Base-by-base conservation (phyloP, 2,113 vertebrate genomes). In the Physeter macrocephalus region DNA sequence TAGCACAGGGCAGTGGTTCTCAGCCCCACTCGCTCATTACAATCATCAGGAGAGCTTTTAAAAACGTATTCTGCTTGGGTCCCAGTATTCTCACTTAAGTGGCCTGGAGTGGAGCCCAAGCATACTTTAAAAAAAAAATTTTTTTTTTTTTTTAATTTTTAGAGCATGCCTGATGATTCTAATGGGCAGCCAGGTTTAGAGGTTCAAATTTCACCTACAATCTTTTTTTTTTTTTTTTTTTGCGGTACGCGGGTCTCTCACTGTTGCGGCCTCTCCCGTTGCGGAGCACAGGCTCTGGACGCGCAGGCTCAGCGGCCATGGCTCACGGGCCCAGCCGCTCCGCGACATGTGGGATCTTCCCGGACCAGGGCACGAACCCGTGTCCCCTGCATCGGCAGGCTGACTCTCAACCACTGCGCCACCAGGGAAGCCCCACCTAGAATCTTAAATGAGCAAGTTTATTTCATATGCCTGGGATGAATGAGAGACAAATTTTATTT, bases 401-500 rank as follows among this genome's bases (percentile, higher is more conserved):
- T n/a, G n/a, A n/a, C n/a, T n/a, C n/a, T n/a, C n/a, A n/a, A n/a
- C n/a, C n/a, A n/a, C n/a, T n/a, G n/a, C n/a, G n/a, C n/a, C n/a
- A n/a, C n/a, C n/a, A n/a, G n/a, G n/a, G n/a, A n/a, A n/a, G n/a
- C n/a, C n/a, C n/a, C 64, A 59, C 49, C 39, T 94, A 62, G 66
- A 43, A 62, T 27, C 17, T 61, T 67, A 54, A 31, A 69, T 25
- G 11, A 62, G 25, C 20, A 71, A 46, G 17, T 57, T 86, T 93
- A 67, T 54, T 95, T 90, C 20, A 77, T 83, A 75, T 93, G 72
- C 57, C 21, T 92, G 41, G 14, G 27, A 69, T 95, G 92, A 94
- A 95, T 72, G 66, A 82, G 46, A 95, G 61, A 39, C 31, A 59
- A 17, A 52, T 88, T 94, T 90, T 41, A 57, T 90, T 95, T 90